These are phyloP conservation scores for Quadroppia sp. DNA, from an alignment of 2,888 invertebrate species.

Conservation along the genomic window DNA sequence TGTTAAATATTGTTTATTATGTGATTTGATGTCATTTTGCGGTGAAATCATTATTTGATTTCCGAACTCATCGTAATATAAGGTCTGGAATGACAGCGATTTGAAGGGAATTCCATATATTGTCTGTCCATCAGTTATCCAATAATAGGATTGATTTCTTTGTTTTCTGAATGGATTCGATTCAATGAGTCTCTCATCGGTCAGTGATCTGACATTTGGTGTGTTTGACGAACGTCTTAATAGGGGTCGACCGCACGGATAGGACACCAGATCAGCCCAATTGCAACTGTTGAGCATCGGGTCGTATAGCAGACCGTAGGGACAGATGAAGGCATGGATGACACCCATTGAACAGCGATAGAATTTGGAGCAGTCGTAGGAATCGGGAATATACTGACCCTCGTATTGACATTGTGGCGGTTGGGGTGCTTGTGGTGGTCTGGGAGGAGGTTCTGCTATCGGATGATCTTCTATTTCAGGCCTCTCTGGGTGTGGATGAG, in stretches of 20 bases:
- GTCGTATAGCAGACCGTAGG: neutral
- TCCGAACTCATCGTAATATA: neutral
- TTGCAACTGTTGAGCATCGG: neutral
- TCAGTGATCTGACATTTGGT: neutral
- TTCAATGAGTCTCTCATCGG: neutral
- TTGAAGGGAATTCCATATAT: neutral
- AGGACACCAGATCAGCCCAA: neutral
- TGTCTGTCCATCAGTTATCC: neutral
- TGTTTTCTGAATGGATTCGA: too few relatives aligned
- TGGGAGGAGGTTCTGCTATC: too few relatives aligned
- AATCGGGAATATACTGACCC: neutral
- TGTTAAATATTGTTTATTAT: neutral
- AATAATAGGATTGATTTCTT: too few relatives aligned
- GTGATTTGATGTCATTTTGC: neutral
- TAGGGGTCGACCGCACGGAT: neutral
- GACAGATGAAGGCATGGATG: neutral
- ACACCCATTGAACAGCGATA: neutral
- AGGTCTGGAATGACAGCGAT: neutral
- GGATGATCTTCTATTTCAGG: too few relatives aligned
- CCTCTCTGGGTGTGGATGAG: conserved; percentile 3
- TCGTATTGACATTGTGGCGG: neutral
- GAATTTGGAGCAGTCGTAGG: neutral
- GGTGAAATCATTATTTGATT: neutral
- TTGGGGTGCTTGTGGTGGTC: neutral
- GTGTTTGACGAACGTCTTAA: neutral